Evolutionary conservation across 2,113 vertebrate species (phyloP).

Genomic region (Sinocyclocheilus maitianheensis): DNA sequence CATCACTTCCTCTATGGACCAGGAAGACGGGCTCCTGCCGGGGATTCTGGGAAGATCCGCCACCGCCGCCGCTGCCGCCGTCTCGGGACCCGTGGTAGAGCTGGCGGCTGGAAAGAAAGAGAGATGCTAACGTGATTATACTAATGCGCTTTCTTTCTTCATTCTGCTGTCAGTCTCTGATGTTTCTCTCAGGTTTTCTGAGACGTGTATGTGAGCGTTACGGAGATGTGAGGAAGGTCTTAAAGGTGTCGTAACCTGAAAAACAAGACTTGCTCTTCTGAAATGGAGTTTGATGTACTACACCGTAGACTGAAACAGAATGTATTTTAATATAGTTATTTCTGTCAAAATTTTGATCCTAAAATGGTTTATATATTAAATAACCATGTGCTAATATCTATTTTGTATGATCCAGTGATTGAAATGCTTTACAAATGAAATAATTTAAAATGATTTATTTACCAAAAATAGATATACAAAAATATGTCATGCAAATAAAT

Average conservation of each 20-base stretch:
- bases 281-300: neutral
- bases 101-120: conserved; percentile 78
- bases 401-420: too few species aligned
- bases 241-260: neutral
- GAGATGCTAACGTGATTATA: neutral
- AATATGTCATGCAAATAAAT: too few species aligned
- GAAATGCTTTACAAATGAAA: too few species aligned
- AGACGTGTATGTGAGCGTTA: neutral
- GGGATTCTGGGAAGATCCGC: conserved; percentile 73
- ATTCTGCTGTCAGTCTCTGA: neutral
- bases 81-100: conserved; percentile 87
- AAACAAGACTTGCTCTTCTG: neutral
- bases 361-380: neutral
- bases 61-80: conserved; percentile 70
- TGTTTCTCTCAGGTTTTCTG: neutral
- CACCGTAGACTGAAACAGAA: neutral
- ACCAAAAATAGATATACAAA: too few species aligned
- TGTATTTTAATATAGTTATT: neutral
- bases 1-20: conserved; percentile 97
- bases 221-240: neutral
- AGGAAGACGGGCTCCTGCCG: conserved; percentile 83
- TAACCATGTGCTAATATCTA: neutral
- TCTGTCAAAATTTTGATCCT: neutral
- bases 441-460: too few species aligned
- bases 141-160: neutral